Conservation (phyloP, 2,113 vertebrate genomes). For the Centropus unirufus region DNA sequence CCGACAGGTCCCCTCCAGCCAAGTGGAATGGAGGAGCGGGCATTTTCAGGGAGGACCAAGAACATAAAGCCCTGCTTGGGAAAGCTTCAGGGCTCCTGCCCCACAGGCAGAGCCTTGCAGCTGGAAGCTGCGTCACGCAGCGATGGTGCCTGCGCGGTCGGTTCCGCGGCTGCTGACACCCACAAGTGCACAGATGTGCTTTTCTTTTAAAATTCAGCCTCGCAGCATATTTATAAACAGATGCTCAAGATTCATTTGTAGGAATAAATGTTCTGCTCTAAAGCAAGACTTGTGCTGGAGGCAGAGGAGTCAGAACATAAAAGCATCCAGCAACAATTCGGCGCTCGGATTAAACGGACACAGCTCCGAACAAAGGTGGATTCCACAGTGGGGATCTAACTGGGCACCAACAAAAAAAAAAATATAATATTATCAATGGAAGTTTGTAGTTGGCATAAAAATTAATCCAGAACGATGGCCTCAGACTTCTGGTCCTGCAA, state of each 20-base stretch:
- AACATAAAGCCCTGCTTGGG: background rate
- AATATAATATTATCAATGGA: background rate
- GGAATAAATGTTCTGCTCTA: background rate
- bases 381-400: background rate
- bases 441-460: background rate
- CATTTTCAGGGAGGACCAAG: background rate
- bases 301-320: background rate
- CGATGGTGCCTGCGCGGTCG: rapidly evolving
- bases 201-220: background rate
- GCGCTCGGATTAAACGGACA: background rate
- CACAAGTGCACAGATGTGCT: background rate
- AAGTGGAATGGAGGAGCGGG: background rate
- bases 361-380: background rate
- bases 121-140: background rate
- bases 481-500: background rate
- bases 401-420: background rate
- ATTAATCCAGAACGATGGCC: background rate
- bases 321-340: background rate
- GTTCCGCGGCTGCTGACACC: background rate
- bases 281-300: background rate
- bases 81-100: rapidly evolving
- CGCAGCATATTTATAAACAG: background rate
- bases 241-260: background rate
- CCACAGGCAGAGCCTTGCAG: background rate
- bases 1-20: background rate